Evolutionary conservation across 92 coral and sea anemone genomes (phyloP), one percentile per base, ranked within the genome.

Genomic region (Siderastrea siderea): DNA sequence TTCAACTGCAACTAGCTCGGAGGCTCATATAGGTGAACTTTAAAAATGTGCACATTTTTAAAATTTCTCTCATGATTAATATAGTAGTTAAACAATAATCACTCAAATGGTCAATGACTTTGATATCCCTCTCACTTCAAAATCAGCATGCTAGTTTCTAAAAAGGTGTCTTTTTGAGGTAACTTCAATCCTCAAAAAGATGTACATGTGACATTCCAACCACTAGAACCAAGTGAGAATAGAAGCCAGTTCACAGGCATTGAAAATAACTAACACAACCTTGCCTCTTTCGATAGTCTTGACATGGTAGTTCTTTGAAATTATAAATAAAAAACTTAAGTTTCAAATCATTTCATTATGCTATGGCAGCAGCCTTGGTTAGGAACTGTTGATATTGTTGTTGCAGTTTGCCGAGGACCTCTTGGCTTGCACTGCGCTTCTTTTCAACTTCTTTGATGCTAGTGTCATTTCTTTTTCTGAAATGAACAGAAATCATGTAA

Each of bases 371-470:
- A 19, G 96, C 95, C 86, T 98, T 95, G 69, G 96, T 90, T 4
- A 96, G 86, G 69, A 93, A 93, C 84, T 93, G 99, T 68, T 98
- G 99, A 60, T 95, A 98, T 9, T 95, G 99, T 43, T 98, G 98
- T 72, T 98, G 99, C 17, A 98, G 90, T 66, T 93, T 94, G 93
- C 92, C 92, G 1, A 98, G 82, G 57, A 71, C 84, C 75, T 98
- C 98, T 83, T 95, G 93, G 68, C 96, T 92, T 43, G 81, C 73
- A 7, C 78, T 66, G 50, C 94, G 95, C 90, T 93, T 98, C 81
- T 92, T 95, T 86, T 98, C 99, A 74, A 93, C 83, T 16, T 98
- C 99, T 82, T 98, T 92, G 51, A 98, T 95, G 5, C 78, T 14
- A 38, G 64, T 54, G 51, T 98, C 99, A 47, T 98, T 98, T 53